Base-by-base conservation (phyloP, 2,888 invertebrate genomes). In the Drosophila ustulata region DNA sequence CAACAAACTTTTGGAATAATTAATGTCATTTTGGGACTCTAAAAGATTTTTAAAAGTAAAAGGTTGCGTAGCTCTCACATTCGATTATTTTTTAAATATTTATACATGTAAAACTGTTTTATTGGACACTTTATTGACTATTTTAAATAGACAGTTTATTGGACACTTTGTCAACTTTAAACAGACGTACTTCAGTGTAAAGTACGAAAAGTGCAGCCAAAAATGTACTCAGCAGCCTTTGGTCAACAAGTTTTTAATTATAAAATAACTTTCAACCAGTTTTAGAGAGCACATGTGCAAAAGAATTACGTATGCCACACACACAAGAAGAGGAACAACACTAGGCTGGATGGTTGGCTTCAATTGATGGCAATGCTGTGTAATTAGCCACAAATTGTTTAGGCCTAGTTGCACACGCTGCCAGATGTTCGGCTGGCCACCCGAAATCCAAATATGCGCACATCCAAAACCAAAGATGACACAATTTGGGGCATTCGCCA, bases 381-480 rank as follows among this genome's bases (percentile, higher is more conserved):
- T 86, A 86, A 86, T 86, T 86, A 86, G 90, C 85, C 90, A 89
- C 90, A 86, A 86, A 86, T 90, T 86, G 85, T 86, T 89, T 86
- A 73, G 88, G 90, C 89, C 90, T 71, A 79, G 89, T 76, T 86
- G 80, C 76, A 74, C 77, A 86, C 62, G 50, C 62, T 41, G 61
- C 59, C 79, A 84, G 81, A 65, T 71, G 64, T 55, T 59, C 68
- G 66, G 67, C 49, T 76, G 64, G 50, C 68, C 68, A 66, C 58
- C 72, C 78, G 49, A 72, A 88, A 86, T 82, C 67, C 70, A 79
- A 89, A 88, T 83, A 80, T 82, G 80, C 80, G 77, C 86, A 79
- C 69, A 70, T 66, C 62, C 70, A 73, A 88, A 85, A 89, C 89
- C 89, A 89, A 85, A 85, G 85, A 89, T 88, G 87, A 87, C 89